These are phyloP conservation scores for Anas platyrhynchos DNA, from an alignment of 2,113 vertebrate species.

Conservation along the genomic window DNA sequence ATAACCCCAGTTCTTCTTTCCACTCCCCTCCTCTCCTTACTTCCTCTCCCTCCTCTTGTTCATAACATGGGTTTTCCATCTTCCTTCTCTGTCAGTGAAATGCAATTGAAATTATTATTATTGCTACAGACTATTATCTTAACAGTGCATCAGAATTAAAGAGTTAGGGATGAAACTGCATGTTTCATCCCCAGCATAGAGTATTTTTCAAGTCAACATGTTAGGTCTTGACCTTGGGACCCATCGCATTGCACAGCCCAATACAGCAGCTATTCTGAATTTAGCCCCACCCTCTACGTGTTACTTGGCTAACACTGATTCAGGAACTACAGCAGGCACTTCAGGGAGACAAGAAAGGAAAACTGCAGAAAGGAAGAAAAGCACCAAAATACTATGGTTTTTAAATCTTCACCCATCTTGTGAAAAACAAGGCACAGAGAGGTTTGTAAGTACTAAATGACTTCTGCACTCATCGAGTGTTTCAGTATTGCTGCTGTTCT, in stretches of 20 bases:
- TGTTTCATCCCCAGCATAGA: background rate
- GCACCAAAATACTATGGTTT: background rate
- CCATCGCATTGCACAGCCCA: fast-evolving
- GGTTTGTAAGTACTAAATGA: background rate
- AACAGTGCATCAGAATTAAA: background rate
- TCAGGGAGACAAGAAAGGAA: background rate
- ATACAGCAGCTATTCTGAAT: background rate
- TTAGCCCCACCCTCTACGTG: background rate
- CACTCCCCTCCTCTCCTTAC: background rate
- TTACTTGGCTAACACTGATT: background rate
- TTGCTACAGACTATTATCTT: background rate
- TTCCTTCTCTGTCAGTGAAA: background rate
- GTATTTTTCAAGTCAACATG: background rate
- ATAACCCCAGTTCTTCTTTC: background rate
- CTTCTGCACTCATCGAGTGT: background rate
- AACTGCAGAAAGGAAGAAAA: background rate
- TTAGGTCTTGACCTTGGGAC: background rate
- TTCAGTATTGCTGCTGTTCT: background rate
- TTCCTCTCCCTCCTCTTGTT: background rate
- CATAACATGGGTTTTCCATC: background rate
- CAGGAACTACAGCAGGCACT: background rate
- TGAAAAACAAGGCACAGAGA: background rate
- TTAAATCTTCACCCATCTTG: background rate
- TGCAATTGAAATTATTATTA: background rate
- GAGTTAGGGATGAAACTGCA: background rate